These are phyloP conservation scores for Ophonus ardosiacus DNA, from an alignment of 2,888 invertebrate genomes.

Conservation along the genomic window DNA sequence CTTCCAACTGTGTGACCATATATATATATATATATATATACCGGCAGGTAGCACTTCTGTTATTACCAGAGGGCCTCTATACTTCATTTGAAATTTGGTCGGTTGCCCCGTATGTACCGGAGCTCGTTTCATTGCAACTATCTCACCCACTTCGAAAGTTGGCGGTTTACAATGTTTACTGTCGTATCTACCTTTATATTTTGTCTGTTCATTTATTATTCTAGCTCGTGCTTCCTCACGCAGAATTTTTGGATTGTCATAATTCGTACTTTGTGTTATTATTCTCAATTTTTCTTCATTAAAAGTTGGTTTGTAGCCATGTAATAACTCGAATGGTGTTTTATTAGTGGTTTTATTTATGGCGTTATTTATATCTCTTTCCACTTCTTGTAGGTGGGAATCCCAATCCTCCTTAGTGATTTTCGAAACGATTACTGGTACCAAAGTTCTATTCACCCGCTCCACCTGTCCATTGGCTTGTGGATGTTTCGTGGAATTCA, in stretches of 20 bases:
- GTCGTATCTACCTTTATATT: neutral
- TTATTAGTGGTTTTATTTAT: neutral
- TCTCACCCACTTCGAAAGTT: neutral
- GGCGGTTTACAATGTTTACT: neutral
- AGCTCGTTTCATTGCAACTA: no score
- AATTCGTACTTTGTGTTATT: neutral
- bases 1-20: no score
- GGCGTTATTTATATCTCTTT: neutral
- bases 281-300: neutral
- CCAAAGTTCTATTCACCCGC: slow-evolving; percentile 2
- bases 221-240: neutral
- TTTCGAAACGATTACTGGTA: slow-evolving; percentile 1
- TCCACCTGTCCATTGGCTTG: slow-evolving; percentile 36
- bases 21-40: no score
- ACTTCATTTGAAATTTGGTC: no score
- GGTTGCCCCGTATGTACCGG: no score
- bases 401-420: neutral
- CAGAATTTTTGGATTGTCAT: neutral
- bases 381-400: neutral
- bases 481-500: slow-evolving; percentile 1
- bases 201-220: neutral
- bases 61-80: no score
- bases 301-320: neutral
- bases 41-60: no score
- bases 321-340: slow-evolving; percentile 26